Evolutionary conservation across 1,140 invertebrate genomes (phyloP).

Genomic region (Bicyclus anynana): DNA sequence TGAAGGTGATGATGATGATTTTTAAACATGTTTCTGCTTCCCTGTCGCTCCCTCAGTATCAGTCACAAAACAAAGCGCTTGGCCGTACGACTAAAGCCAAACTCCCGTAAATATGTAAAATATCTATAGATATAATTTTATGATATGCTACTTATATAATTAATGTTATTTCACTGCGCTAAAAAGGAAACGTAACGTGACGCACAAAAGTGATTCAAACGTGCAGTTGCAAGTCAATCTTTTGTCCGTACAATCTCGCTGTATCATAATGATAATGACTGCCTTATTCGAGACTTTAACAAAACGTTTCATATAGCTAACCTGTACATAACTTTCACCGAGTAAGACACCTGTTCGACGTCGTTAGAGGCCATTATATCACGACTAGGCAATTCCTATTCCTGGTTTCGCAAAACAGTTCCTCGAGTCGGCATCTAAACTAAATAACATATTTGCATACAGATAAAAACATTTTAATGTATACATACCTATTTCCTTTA

Average conservation of each 20-base stretch:
- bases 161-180: neutral
- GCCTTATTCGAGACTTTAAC: slow-evolving; percentile 23
- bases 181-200: slow-evolving; percentile 16
- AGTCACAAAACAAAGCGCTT: no score
- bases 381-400: slow-evolving; percentile 47
- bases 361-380: slow-evolving; percentile 51
- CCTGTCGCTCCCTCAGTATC: no score
- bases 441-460: neutral
- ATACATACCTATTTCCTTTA: no score
- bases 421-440: neutral
- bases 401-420: slow-evolving; percentile 23
- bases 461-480: neutral
- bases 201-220: slow-evolving; percentile 24
- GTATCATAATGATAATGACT: slow-evolving; percentile 28
- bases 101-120: no score
- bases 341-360: slow-evolving; percentile 40
- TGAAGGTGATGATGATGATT: no score
- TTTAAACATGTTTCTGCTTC: no score
- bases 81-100: no score
- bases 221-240: slow-evolving; percentile 23
- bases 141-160: neutral
- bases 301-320: slow-evolving; percentile 17
- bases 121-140: no score
- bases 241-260: slow-evolving; percentile 23
- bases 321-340: slow-evolving; percentile 39